Evolutionary conservation across 2,113 vertebrate species (phyloP).

Genomic region (Micronisus gabar): DNA sequence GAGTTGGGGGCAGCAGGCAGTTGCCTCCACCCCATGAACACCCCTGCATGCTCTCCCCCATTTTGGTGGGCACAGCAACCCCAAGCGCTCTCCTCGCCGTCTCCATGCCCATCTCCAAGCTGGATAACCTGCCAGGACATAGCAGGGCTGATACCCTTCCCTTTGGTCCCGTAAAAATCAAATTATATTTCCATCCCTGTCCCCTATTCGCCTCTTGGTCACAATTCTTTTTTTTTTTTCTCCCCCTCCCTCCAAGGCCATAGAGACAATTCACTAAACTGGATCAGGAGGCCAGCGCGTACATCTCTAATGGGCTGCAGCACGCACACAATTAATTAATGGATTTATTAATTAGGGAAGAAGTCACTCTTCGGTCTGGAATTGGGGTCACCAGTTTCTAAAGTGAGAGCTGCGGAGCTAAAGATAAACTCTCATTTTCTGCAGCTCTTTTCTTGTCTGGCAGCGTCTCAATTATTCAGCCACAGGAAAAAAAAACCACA

Average conservation of each 20-base stretch:
- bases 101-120: not conserved
- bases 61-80: not conserved
- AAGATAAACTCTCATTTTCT: conserved; percentile 72
- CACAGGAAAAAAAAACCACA: not conserved
- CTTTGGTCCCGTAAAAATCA: not conserved
- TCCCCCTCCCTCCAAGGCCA: not conserved
- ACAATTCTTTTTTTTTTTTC: not conserved
- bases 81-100: rapidly evolving
- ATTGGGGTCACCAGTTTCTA: conserved; percentile 79
- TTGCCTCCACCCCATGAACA: not conserved
- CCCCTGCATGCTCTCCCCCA: not conserved
- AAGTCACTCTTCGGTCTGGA: conserved; percentile 68
- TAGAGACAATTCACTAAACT: conserved; percentile 48
- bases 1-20: not conserved
- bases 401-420: conserved; percentile 72
- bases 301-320: conserved; percentile 64
- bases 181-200: not conserved
- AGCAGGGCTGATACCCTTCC: not conserved
- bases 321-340: conserved; percentile 76
- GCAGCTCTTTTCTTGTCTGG: conserved; percentile 48
- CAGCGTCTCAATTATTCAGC: conserved; percentile 60
- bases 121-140: not conserved
- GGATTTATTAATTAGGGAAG: conserved; percentile 78
- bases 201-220: not conserved
- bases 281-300: conserved; percentile 44